Evolutionary conservation across 2,113 vertebrate species (phyloP).

Genomic region (cat (Felis catus)): F.catus_Fca126_mat1.0 CM031419.1:98737001-98737500

Average conservation of each 20-base stretch:
- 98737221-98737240: background rate
- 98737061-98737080: background rate
- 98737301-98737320: background rate
- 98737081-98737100: background rate
- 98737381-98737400: background rate
- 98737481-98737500: background rate
- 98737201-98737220: background rate
- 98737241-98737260: background rate
- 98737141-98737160: background rate
- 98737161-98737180: background rate
- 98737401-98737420: background rate
- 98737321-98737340: background rate
- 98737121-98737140: background rate
- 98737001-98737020: background rate
- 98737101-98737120: background rate
- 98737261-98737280: accelerated
- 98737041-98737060: background rate
- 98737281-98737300: background rate
- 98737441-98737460: background rate
- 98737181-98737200: accelerated
- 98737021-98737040: background rate
- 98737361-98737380: background rate
- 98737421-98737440: background rate
- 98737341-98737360: background rate
- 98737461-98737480: background rate